Conservation (phyloP, 2,888 invertebrate genomes). For the Nebria brevicollis region DNA sequence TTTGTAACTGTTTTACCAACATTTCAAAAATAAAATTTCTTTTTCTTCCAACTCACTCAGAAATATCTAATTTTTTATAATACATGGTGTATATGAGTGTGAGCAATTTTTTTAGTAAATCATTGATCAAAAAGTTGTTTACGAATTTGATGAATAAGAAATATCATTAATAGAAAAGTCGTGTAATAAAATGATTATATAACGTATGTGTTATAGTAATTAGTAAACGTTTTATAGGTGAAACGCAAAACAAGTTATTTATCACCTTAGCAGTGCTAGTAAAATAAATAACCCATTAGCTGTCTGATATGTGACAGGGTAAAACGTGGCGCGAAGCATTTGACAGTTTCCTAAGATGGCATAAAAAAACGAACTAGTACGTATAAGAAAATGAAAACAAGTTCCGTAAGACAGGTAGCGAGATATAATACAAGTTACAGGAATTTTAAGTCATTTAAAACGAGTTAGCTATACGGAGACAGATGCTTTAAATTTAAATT, state of each 20-base stretch:
- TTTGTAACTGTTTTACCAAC: background rate
- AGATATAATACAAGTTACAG: conserved; percentile 41
- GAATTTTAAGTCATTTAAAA: conserved; percentile 37
- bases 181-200: background rate
- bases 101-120: too few species aligned
- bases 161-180: background rate
- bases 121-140: too few species aligned
- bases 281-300: conserved; percentile 36
- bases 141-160: too few species aligned
- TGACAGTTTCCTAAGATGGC: conserved; percentile 30
- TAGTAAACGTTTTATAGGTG: background rate
- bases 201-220: background rate
- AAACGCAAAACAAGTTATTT: background rate
- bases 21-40: background rate
- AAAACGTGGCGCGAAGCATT: conserved; percentile 28
- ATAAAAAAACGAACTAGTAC: background rate
- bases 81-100: too few species aligned
- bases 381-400: conserved; percentile 6
- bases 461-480: conserved; percentile 22
- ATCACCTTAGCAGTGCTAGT: background rate
- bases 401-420: conserved; percentile 42
- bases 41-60: background rate
- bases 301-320: conserved; percentile 13
- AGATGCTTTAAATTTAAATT: conserved; percentile 27
- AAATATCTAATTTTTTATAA: too few species aligned